Percentiles rank a stretch among this genome's conserved stretches.
Evolutionary conservation across 2,113 vertebrate species (phyloP).

Genomic region (Toxostoma redivivum): DNA sequence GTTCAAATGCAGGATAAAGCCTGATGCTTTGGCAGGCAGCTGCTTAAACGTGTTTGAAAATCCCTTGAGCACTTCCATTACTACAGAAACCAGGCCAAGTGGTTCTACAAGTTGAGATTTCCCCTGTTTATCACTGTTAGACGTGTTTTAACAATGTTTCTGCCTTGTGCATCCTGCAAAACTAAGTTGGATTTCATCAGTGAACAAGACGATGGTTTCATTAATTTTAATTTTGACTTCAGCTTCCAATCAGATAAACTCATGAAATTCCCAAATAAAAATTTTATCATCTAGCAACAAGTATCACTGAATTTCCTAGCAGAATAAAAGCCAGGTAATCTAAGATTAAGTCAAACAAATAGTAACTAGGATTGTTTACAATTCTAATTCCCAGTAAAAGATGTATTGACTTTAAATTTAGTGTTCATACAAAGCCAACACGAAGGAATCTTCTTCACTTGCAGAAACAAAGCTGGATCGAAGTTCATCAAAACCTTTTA

Average conservation of each 20-base stretch:
- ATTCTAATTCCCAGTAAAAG: neutral
- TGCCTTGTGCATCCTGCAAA: neutral
- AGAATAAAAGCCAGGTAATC: neutral
- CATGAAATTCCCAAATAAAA: neutral
- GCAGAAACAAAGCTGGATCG: neutral
- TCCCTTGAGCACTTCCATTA: neutral
- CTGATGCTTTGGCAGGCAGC: neutral
- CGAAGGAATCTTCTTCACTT: neutral
- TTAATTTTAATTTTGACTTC: neutral
- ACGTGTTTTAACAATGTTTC: neutral
- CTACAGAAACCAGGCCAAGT: neutral
- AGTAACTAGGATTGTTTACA: neutral
- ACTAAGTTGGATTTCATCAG: neutral
- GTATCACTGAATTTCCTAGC: neutral
- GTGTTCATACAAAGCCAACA: fast-evolving
- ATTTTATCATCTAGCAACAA: neutral
- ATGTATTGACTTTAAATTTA: neutral
- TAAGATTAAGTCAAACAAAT: neutral
- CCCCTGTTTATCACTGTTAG: neutral
- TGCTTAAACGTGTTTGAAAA: neutral
- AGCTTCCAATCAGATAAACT: neutral
- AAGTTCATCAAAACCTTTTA: neutral
- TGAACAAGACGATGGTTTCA: neutral
- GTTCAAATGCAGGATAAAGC: neutral
- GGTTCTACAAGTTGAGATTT: neutral